Conservation (phyloP, 2,113 vertebrate genomes). For the Phaethornis superciliosus region DNA sequence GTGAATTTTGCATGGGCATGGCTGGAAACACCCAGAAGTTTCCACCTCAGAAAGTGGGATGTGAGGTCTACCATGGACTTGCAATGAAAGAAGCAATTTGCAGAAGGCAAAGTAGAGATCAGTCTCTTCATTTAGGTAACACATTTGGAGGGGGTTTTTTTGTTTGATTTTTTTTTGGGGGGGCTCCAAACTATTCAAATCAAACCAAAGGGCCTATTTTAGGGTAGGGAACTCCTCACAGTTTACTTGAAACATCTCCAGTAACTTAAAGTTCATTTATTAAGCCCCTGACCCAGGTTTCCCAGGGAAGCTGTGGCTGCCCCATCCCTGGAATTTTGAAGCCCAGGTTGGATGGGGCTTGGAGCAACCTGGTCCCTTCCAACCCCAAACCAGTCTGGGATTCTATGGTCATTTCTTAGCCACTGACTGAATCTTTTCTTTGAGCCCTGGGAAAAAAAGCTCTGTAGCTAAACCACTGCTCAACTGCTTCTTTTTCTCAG, state of each 20-base stretch:
- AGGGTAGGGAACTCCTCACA: not conserved
- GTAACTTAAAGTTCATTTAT: too few species aligned
- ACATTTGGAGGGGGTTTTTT: fast-evolving
- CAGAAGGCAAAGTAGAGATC: not conserved
- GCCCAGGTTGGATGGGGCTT: too few species aligned
- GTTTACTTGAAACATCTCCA: too few species aligned
- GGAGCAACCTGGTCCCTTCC: too few species aligned
- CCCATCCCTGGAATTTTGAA: too few species aligned
- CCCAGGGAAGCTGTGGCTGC: too few species aligned
- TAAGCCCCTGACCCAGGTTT: too few species aligned
- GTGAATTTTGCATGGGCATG: not conserved
- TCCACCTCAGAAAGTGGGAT: not conserved
- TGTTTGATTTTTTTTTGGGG: not conserved
- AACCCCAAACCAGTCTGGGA: too few species aligned
- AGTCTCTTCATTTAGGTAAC: not conserved
- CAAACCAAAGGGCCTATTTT: not conserved
- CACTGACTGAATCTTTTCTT: not conserved
- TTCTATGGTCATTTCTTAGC: not conserved
- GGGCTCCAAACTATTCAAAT: not conserved
- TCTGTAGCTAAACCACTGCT: not conserved
- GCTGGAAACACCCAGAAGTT: not conserved
- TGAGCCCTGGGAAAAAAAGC: not conserved
- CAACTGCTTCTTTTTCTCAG: not conserved
- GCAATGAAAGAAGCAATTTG: not conserved
- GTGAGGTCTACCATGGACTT: fast-evolving